These are phyloP conservation scores for Galemys pyrenaicus DNA, from an alignment of 2,113 vertebrate genomes.

Conservation along the genomic window DNA sequence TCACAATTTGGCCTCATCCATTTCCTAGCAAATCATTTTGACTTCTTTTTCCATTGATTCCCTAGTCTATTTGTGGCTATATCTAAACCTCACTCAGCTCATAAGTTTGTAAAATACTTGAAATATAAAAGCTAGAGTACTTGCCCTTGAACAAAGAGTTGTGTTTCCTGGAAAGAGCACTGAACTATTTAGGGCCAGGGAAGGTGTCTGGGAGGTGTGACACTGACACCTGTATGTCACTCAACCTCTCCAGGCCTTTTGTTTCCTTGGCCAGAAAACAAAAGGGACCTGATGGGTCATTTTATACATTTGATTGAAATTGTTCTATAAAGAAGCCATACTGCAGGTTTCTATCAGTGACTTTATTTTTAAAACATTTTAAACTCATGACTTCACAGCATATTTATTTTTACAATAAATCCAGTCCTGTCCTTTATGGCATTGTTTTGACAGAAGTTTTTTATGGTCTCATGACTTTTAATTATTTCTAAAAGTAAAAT, in stretches of 20 bases:
- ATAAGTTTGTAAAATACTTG: background rate
- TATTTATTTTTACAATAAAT: background rate
- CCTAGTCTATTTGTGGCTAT: background rate
- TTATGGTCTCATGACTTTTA: background rate
- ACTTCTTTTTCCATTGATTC: background rate
- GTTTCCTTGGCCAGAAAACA: background rate
- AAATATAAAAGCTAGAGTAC: background rate
- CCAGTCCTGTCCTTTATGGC: background rate
- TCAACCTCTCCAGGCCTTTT: background rate
- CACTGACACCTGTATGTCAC: background rate
- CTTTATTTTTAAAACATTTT: background rate
- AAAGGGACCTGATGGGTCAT: background rate
- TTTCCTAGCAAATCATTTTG: background rate
- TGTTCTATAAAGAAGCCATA: background rate
- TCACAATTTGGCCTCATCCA: background rate
- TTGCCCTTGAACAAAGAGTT: background rate
- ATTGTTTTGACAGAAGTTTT: background rate
- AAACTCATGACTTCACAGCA: background rate
- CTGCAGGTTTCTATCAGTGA: background rate
- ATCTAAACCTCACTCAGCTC: background rate
- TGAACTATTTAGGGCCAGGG: background rate
- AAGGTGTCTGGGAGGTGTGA: no score
- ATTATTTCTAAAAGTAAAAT: slow-evolving; percentile 13
- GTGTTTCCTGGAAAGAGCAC: background rate
- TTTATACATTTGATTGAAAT: background rate